Evolutionary conservation across 2,888 invertebrate species (phyloP), one percentile per base, ranked within the genome.

Genomic region (Vanessa cardui): DNA sequence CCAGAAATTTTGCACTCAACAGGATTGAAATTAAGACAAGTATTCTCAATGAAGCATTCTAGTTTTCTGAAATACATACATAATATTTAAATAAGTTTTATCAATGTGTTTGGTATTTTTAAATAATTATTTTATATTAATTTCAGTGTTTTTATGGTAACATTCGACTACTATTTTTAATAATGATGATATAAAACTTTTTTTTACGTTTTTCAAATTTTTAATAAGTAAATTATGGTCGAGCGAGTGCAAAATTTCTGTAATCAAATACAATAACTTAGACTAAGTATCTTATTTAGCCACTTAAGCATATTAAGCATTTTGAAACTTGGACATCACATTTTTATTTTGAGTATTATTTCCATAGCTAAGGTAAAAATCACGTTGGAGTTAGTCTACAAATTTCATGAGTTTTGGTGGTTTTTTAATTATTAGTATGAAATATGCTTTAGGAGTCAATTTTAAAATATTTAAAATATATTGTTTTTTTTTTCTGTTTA

Each of bases 271-370:
- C 33, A 54, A 47, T 81, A 86, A 84, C 89, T 89, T 91, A 91
- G 72, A 71, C 84, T 89, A 88, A 63, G 45, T 58, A 59, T 70
- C 79, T 88, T 88, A 86, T 71, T 77, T 85, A 88, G 88, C 89
- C 89, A 90, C 85, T 78, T 83, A 91, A 90, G 91, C 90, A 84
- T 81, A 77, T 76, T 83, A 90, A 91, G 90, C 91, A 81, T 86
- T 85, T 78, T 74, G 80, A 81, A 84, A 83, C 78, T 67, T 71
- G 76, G 77, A 82, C 84, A 84, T 87, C 86, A 85, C 85, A 83
- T 74, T 79, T 68, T 81, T 85, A 88, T 88, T 88, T 89, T 67
- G 72, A 90, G 89, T 88, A 68, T 78, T 81, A 62, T 49, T 64
- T 58, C 76, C 77, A 83, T 82, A 83, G 83, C 83, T 80, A 85